Evolutionary conservation across 2,113 vertebrate species (phyloP).

Genomic region (Leptosomus discolor): DNA sequence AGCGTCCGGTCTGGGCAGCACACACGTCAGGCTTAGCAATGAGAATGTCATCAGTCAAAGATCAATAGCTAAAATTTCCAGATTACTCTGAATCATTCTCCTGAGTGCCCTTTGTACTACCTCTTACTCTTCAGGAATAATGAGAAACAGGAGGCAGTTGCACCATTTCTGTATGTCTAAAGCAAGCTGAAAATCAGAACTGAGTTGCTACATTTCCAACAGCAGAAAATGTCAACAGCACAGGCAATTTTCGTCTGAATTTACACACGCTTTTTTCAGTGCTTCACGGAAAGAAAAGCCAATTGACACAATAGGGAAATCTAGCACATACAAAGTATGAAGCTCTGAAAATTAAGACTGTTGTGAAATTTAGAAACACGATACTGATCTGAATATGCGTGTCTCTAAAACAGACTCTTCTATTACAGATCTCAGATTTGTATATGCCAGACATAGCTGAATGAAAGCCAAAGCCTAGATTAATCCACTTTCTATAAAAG

Average conservation of each 20-base stretch:
- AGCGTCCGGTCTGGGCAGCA: not conserved
- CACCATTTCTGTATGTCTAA: not conserved
- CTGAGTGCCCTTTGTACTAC: not conserved
- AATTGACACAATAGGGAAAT: not conserved
- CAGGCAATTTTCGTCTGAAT: not conserved
- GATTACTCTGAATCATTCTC: not conserved
- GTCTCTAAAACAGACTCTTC: not conserved
- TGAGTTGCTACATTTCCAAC: not conserved
- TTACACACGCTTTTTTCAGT: not conserved
- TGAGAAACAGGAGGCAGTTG: not conserved
- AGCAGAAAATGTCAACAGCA: conserved; percentile 12
- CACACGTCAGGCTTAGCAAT: not conserved
- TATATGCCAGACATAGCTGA: conserved; percentile 23
- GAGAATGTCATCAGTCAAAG: not conserved
- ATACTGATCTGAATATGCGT: not conserved
- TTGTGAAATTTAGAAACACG: not conserved
- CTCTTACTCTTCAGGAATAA: conserved; percentile 5
- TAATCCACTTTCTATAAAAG: not conserved
- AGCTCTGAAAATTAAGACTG: not conserved
- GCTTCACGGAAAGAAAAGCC: not conserved
- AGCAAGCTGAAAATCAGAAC: not conserved
- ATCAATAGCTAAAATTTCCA: not conserved
- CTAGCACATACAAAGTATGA: not conserved
- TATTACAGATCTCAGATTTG: conserved; percentile 5
- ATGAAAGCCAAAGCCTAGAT: conserved; percentile 18